Percentiles rank a stretch among this genome's conserved stretches.
Conservation (phyloP, 2,797 vertebrate genomes). For the Sphenodon punctatus region DNA sequence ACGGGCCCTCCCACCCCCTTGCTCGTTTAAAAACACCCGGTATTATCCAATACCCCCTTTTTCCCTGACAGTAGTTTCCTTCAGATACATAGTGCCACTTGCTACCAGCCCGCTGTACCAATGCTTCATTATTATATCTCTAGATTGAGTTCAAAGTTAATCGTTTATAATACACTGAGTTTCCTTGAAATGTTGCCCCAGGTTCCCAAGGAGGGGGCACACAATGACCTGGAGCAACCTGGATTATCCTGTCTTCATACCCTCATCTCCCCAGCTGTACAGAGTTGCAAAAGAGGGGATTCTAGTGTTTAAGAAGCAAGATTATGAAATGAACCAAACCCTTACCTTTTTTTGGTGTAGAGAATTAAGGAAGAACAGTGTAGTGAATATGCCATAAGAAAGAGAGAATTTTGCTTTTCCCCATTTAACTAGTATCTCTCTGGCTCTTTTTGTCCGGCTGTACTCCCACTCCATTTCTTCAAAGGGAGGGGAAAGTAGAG, state of each 20-base stretch:
- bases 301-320: too few relatives aligned
- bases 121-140: background rate
- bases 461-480: background rate
- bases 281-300: too few relatives aligned
- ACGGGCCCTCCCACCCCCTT: too few relatives aligned
- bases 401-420: background rate
- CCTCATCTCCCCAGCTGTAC: background rate
- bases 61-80: too few relatives aligned
- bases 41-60: too few relatives aligned
- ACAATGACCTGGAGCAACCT: background rate
- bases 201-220: background rate
- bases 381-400: background rate
- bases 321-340: too few relatives aligned
- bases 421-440: background rate
- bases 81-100: background rate
- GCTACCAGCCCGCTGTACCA: background rate
- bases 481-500: background rate
- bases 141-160: too few relatives aligned
- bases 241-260: background rate
- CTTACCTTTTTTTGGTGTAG: constrained; percentile 11
- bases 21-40: too few relatives aligned
- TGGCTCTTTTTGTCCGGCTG: background rate
- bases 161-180: too few relatives aligned
- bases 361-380: too few relatives aligned
- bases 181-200: background rate